phyloP scores from a whole-genome alignment of 2,113 vertebrate species.

The Pterocles gutturalis region DNA sequence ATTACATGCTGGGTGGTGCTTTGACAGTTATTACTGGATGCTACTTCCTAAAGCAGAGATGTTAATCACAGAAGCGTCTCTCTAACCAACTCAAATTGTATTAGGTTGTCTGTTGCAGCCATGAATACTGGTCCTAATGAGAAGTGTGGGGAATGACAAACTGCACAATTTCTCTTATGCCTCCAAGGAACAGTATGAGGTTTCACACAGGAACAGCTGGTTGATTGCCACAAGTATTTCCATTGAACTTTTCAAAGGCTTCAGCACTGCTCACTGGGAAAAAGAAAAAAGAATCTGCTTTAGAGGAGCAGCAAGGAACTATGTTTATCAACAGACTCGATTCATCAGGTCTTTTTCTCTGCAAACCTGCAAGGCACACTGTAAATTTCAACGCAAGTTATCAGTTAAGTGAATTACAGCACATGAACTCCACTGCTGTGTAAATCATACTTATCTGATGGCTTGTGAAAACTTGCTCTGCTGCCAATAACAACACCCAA shows the following conservation, averaged over 20 bases:
- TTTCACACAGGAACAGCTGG: constrained; percentile 37
- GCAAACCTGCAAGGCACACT: not conserved
- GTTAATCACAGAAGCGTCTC: not conserved
- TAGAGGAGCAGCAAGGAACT: not conserved
- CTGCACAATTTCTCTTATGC: not conserved
- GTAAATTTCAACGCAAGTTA: not conserved
- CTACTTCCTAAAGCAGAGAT: constrained; percentile 29
- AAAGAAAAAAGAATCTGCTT: not conserved
- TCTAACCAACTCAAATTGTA: not conserved
- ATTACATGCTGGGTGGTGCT: not conserved
- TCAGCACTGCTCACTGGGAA: not conserved
- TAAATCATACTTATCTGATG: not conserved
- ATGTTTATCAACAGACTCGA: not conserved
- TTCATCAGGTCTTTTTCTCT: not conserved
- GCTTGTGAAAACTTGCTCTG: not conserved
- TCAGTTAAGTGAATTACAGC: not conserved
- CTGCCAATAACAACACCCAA: not conserved
- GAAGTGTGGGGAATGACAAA: not conserved
- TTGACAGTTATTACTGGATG: not conserved
- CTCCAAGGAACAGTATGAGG: constrained; percentile 9
- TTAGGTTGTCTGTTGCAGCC: not conserved
- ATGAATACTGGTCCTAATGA: not conserved
- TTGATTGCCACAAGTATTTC: constrained; percentile 12
- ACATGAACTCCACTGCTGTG: not conserved
- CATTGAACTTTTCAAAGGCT: not conserved